Evolutionary conservation across 2,113 vertebrate genomes (phyloP).

Genomic region (Eulemur rufifrons): DNA sequence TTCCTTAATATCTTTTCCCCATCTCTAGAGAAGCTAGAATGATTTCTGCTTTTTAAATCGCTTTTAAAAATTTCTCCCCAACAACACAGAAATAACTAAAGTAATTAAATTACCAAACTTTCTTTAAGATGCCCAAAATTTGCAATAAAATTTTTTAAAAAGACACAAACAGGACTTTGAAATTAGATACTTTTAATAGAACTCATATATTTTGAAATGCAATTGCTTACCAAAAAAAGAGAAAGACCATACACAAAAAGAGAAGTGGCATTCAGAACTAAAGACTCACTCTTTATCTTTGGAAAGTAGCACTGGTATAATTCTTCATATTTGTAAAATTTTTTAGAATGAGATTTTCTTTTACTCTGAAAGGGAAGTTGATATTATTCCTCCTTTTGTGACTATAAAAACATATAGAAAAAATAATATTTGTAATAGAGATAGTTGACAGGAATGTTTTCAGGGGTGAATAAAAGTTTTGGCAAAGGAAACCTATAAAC

Average conservation of each 20-base stretch:
- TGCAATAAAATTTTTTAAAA: not conserved
- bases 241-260: not conserved
- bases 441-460: slow-evolving; percentile 37
- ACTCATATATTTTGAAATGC: slow-evolving; percentile 4
- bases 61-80: not conserved
- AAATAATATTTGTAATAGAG: not conserved
- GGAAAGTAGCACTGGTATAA: not conserved
- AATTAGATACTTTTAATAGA: not conserved
- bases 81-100: slow-evolving; percentile 40
- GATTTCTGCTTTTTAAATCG: slow-evolving; percentile 10
- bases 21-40: not conserved
- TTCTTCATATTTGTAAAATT: slow-evolving; percentile 34
- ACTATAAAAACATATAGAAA: not conserved
- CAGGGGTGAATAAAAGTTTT: slow-evolving; percentile 2
- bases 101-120: slow-evolving; percentile 22
- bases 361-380: not conserved
- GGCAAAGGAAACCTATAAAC: not conserved
- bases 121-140: not conserved
- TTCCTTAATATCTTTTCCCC: slow-evolving; percentile 15
- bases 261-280: not conserved
- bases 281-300: not conserved
- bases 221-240: slow-evolving; percentile 23
- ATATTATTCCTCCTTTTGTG: slow-evolving; percentile 12
- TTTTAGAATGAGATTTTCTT: slow-evolving; percentile 33
- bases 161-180: not conserved